Evolutionary conservation across 2,888 invertebrate genomes (phyloP).

Genomic region (Limnephilus rhombicus): DNA sequence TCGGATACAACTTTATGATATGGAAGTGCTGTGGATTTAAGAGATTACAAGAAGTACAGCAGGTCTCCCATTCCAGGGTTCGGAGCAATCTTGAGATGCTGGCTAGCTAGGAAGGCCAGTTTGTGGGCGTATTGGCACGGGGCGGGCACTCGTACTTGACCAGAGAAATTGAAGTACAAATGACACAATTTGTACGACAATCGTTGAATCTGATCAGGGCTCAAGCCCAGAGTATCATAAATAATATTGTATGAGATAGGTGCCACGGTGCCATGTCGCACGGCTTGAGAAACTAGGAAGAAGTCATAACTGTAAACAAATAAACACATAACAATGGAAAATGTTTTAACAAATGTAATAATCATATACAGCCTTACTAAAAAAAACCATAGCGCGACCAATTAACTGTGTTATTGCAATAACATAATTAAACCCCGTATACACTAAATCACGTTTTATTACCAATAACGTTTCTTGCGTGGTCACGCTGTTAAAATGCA

Average conservation of each 20-base stretch:
- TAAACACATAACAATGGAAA: not conserved
- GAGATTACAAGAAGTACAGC: slow-evolving; percentile 58
- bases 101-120: slow-evolving; percentile 89
- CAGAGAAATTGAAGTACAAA: slow-evolving; percentile 97
- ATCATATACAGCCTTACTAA: too few species aligned
- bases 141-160: slow-evolving; percentile 94
- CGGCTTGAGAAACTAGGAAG: slow-evolving; percentile 91
- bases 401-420: too few species aligned
- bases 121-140: slow-evolving; percentile 96
- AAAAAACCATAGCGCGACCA: too few species aligned
- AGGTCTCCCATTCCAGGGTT: slow-evolving; percentile 43
- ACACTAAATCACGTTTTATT: too few species aligned
- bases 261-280: slow-evolving; percentile 92
- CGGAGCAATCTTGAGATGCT: slow-evolving; percentile 54
- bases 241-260: slow-evolving; percentile 95
- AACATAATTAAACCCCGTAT: too few species aligned
- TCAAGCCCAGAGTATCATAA: slow-evolving; percentile 82
- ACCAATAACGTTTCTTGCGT: too few species aligned
- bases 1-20: too few species aligned
- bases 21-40: too few species aligned
- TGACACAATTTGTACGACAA: slow-evolving; percentile 94
- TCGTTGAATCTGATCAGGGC: slow-evolving; percentile 90
- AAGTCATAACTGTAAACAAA: slow-evolving; percentile 84
- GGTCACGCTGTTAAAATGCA: too few species aligned
- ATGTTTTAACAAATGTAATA: too few species aligned